Percentiles rank a stretch among this genome's conserved stretches.
Evolutionary conservation across 2,888 invertebrate species (phyloP).

Genomic region (Dynastes hyllus): DNA sequence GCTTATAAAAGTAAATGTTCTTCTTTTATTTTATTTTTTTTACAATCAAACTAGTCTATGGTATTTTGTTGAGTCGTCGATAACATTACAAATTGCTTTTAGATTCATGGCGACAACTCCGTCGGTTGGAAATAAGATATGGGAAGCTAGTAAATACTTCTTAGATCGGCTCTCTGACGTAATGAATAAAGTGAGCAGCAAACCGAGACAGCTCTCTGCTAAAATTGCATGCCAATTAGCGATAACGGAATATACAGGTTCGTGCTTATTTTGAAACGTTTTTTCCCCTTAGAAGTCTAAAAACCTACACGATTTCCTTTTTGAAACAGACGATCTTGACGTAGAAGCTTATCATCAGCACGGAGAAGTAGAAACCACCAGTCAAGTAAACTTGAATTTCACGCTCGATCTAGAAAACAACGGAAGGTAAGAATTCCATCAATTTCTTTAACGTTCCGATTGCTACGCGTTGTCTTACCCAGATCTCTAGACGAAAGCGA

Average conservation of each 20-base stretch:
- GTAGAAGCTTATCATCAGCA: slow-evolving; percentile 65
- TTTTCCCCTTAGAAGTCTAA: too few species aligned
- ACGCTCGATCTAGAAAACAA: slow-evolving; percentile 73
- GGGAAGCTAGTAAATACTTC: slow-evolving; percentile 76
- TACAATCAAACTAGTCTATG: too few species aligned
- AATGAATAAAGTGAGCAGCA: slow-evolving; percentile 72
- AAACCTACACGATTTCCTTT: neutral
- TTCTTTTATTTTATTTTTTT: too few species aligned
- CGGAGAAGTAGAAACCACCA: slow-evolving; percentile 57
- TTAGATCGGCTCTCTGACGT: slow-evolving; percentile 75
- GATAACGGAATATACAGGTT: slow-evolving; percentile 77
- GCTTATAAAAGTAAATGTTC: too few species aligned
- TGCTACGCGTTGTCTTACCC: neutral
- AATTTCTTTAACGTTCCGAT: neutral
- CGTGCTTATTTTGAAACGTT: neutral
- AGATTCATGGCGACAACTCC: slow-evolving; percentile 84
- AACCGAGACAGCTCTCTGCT: slow-evolving; percentile 70
- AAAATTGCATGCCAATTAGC: slow-evolving; percentile 79
- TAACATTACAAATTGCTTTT: slow-evolving; percentile 54
- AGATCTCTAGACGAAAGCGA: slow-evolving; percentile 9
- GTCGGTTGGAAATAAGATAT: slow-evolving; percentile 77
- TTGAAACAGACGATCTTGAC: slow-evolving; percentile 68
- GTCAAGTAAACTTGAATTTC: slow-evolving; percentile 76
- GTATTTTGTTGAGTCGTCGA: too few species aligned
- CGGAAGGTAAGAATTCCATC: slow-evolving; percentile 69